Evolutionary conservation across 2,113 vertebrate genomes (phyloP).

Genomic region (Syngnathoides biaculeatus): DNA sequence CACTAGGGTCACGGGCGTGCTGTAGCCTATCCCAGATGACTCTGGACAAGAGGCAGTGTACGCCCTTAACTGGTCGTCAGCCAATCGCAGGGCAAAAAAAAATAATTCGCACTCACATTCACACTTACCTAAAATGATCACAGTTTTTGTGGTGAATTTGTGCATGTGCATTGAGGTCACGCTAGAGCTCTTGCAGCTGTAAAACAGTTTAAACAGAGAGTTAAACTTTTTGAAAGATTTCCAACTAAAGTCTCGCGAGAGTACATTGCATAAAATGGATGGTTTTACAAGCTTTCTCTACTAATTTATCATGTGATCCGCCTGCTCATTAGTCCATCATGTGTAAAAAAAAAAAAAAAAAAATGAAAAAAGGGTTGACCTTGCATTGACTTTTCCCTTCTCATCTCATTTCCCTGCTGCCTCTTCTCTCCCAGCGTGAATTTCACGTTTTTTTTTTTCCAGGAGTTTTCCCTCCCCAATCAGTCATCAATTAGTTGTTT

Average conservation of each 20-base stretch:
- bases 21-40: too few species aligned
- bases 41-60: too few species aligned
- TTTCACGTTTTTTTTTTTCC: slow-evolving; percentile 52
- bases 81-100: too few species aligned
- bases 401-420: slow-evolving; percentile 22
- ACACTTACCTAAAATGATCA: too few species aligned
- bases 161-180: not conserved
- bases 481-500: slow-evolving; percentile 49
- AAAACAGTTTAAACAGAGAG: not conserved
- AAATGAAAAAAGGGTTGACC: slow-evolving; percentile 46
- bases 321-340: slow-evolving; percentile 49
- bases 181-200: not conserved
- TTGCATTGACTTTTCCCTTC: slow-evolving; percentile 36
- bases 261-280: not conserved
- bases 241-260: not conserved
- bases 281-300: not conserved
- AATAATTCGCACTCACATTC: too few species aligned
- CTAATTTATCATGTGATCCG: slow-evolving; percentile 42
- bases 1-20: too few species aligned
- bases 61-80: too few species aligned
- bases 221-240: slow-evolving; percentile 2
- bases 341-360: slow-evolving; percentile 20
- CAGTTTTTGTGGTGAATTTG: not conserved
- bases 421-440: slow-evolving; percentile 16
- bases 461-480: slow-evolving; percentile 39